These are phyloP conservation scores for Tapera naevia DNA, from an alignment of 2,797 vertebrate species.

Conservation along the genomic window DNA sequence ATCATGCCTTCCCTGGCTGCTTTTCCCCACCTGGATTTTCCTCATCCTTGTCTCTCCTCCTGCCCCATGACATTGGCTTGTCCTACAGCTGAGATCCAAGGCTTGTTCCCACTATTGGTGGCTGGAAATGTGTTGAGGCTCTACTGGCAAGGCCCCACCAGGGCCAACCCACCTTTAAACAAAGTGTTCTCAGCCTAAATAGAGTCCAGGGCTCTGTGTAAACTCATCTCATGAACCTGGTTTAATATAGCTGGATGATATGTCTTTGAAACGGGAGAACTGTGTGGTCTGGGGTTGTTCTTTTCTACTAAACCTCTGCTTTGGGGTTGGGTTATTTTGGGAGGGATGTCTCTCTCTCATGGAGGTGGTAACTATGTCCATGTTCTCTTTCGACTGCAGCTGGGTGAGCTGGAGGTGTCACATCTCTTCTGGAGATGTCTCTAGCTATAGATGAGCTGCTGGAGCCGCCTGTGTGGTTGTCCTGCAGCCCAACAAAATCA, in stretches of 20 bases:
- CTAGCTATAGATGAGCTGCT: background rate
- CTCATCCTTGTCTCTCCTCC: background rate
- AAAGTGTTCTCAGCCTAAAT: background rate
- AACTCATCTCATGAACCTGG: background rate
- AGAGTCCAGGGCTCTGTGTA: background rate
- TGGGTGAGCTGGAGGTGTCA: background rate
- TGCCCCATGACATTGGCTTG: background rate
- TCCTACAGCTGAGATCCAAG: background rate
- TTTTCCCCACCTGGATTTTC: background rate
- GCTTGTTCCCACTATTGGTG: background rate
- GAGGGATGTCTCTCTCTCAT: background rate
- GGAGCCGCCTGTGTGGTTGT: background rate
- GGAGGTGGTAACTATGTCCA: background rate
- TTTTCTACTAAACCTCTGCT: rapidly evolving
- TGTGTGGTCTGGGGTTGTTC: background rate
- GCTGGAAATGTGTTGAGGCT: background rate
- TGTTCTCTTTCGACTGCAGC: background rate
- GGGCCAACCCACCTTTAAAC: background rate
- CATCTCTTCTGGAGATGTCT: background rate
- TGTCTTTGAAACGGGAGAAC: background rate
- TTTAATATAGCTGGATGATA: background rate
- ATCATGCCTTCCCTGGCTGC: rapidly evolving
- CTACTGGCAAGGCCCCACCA: background rate
- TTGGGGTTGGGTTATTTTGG: background rate
- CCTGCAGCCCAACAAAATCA: background rate